These are phyloP conservation scores for Polyodon spathula DNA, from an alignment of 2,113 vertebrate species.

Conservation along the genomic window DNA sequence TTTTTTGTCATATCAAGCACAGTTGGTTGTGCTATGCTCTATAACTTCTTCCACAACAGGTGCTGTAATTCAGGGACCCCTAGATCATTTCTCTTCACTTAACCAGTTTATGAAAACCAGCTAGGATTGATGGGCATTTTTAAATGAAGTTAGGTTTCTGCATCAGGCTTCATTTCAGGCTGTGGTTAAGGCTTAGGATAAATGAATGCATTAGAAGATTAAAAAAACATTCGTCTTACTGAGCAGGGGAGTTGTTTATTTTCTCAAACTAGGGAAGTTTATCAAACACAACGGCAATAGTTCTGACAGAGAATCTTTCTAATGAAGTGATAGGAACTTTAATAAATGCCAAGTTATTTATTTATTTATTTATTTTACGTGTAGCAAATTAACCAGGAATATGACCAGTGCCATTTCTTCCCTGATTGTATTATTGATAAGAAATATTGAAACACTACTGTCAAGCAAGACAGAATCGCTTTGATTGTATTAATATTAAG, in stretches of 20 bases:
- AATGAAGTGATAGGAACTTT: slow-evolving; percentile 34
- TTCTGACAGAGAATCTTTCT: slow-evolving; percentile 27
- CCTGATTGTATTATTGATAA: slow-evolving; percentile 6
- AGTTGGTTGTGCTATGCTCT: too few species aligned
- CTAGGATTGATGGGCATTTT: slow-evolving; percentile 70
- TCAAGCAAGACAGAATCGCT: neutral
- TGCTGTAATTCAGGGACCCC: neutral
- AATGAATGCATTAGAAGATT: slow-evolving; percentile 85
- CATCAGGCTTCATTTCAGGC: slow-evolving; percentile 75
- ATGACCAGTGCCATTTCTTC: slow-evolving; percentile 19
- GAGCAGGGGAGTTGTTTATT: slow-evolving; percentile 66
- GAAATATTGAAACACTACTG: slow-evolving; percentile 18
- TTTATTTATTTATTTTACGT: slow-evolving; percentile 18
- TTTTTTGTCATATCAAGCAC: too few species aligned
- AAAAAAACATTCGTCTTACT: slow-evolving; percentile 81
- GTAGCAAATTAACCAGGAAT: slow-evolving; percentile 27
- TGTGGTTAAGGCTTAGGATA: slow-evolving; percentile 72
- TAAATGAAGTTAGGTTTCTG: slow-evolving; percentile 69
- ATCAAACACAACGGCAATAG: slow-evolving; percentile 26
- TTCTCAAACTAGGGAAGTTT: slow-evolving; percentile 31
- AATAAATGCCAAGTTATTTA: slow-evolving; percentile 37
- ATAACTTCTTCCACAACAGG: too few species aligned
- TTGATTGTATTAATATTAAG: neutral
- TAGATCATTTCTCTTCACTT: slow-evolving; percentile 11
- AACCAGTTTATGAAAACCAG: slow-evolving; percentile 52